A percentile compares a stretch with the other conserved stretches of the same genome.
These are phyloP conservation scores for Apamea epomidion DNA, from an alignment of 2,888 invertebrate species.

Conservation along the genomic window DNA sequence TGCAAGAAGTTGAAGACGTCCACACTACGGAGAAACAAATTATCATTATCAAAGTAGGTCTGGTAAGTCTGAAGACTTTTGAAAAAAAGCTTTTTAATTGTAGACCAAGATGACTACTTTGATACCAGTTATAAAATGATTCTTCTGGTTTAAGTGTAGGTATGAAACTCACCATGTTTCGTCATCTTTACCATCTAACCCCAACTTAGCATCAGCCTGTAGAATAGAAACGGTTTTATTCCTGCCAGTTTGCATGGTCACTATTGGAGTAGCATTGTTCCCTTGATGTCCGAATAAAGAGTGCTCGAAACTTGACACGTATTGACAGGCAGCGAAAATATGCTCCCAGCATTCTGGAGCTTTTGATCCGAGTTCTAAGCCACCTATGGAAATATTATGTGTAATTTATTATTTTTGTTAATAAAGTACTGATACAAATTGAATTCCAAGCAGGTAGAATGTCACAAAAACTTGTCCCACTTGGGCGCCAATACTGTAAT, in stretches of 20 bases:
- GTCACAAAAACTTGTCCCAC: not conserved
- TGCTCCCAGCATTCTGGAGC: conserved; percentile 99
- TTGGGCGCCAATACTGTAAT: not conserved
- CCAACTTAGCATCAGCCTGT: conserved; percentile 90
- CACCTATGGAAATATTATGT: conserved; percentile 83
- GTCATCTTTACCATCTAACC: conserved; percentile 90
- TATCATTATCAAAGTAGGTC: not conserved
- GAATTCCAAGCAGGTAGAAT: not conserved
- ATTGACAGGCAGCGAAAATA: conserved; percentile 97
- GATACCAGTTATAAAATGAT: not conserved
- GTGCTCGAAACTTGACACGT: conserved; percentile 97
- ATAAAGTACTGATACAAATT: not conserved
- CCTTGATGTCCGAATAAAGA: conserved; percentile 96
- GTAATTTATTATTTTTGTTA: not conserved
- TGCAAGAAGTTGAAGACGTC: conserved; percentile 96
- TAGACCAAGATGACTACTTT: not conserved
- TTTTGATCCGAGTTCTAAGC: conserved; percentile 97
- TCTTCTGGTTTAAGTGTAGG: not conserved
- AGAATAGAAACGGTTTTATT: conserved; percentile 91
- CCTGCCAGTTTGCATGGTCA: conserved; percentile 92
- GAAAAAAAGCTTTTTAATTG: not conserved
- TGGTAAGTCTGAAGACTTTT: no score
- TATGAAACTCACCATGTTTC: conserved; percentile 92
- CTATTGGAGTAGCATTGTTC: conserved; percentile 92
- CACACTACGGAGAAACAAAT: conserved; percentile 89